Percentiles rank a stretch among this genome's conserved stretches.
These are phyloP conservation scores for Leptobrachium leishanense DNA, from an alignment of 2,113 vertebrate genomes.

Conservation along the genomic window DNA sequence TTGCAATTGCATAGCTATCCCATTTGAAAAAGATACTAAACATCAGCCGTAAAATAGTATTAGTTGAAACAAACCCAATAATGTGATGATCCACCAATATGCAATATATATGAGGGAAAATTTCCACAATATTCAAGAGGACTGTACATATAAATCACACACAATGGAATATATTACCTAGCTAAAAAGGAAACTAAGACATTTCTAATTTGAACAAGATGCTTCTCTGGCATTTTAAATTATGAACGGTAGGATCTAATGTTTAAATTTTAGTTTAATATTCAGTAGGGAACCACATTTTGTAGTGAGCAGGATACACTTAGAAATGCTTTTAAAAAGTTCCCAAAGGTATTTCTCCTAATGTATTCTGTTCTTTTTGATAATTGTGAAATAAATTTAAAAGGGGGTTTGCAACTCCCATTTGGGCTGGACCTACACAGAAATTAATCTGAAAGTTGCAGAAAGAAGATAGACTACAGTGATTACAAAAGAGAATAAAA, in stretches of 20 bases:
- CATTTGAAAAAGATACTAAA: too few species aligned
- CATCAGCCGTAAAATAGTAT: too few species aligned
- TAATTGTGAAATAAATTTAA: background rate
- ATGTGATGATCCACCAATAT: constrained; percentile 18
- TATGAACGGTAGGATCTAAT: constrained; percentile 29
- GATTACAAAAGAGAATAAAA: too few species aligned
- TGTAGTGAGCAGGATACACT: constrained; percentile 25
- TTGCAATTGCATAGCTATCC: too few species aligned
- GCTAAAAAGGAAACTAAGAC: constrained; percentile 27
- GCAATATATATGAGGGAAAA: constrained; percentile 13
- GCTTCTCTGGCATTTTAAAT: constrained; percentile 39
- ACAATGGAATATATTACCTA: constrained; percentile 34
- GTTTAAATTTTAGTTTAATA: constrained; percentile 39
- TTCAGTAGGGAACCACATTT: constrained; percentile 46
- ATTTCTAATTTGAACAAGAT: constrained; percentile 45
- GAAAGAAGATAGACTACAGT: too few species aligned
- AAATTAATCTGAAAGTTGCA: too few species aligned
- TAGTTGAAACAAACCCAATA: background rate
- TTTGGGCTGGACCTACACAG: too few species aligned
- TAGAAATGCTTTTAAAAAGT: constrained; percentile 13
- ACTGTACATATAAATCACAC: constrained; percentile 27
- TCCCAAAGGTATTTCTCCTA: constrained; percentile 1
- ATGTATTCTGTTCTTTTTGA: constrained; percentile 3
- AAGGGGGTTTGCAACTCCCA: too few species aligned
- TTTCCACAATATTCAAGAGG: constrained; percentile 19